Percentiles rank a stretch among this genome's conserved stretches.
Evolutionary conservation across 2,888 invertebrate species (phyloP).

Genomic region (Subacronicta megacephala): DNA sequence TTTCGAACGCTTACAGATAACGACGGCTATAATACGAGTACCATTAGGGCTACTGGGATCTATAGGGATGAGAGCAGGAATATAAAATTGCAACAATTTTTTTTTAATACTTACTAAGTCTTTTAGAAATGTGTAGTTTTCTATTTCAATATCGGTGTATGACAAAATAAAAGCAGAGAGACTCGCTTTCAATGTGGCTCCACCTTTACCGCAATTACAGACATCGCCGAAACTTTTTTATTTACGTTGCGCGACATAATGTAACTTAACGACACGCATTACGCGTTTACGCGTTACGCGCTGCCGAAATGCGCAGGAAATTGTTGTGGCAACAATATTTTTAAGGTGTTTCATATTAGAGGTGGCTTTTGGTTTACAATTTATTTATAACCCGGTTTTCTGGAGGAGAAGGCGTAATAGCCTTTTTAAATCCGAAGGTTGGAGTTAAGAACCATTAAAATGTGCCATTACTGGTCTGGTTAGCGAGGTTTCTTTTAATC

Average conservation of each 20-base stretch:
- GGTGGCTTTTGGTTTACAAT: constrained; percentile 26
- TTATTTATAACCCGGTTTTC: constrained; percentile 24
- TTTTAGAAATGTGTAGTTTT: neutral
- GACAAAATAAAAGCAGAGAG: too few species aligned
- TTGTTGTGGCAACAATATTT: constrained; percentile 16
- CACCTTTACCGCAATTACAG: constrained; percentile 48
- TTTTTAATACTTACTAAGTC: too few species aligned
- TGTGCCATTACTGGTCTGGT: too few species aligned
- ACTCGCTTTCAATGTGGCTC: constrained; percentile 8
- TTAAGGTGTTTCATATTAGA: constrained; percentile 25
- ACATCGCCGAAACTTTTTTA: constrained; percentile 53
- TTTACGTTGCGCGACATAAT: constrained; percentile 51
- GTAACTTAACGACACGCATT: constrained; percentile 44
- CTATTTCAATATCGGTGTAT: neutral
- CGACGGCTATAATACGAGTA: too few species aligned
- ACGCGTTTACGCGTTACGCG: constrained; percentile 45
- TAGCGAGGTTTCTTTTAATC: too few species aligned
- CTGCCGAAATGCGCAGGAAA: constrained; percentile 31
- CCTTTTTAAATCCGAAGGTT: too few species aligned
- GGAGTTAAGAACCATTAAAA: too few species aligned
- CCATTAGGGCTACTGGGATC: too few species aligned
- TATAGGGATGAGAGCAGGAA: too few species aligned
- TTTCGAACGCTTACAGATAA: too few species aligned
- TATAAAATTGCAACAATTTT: too few species aligned
- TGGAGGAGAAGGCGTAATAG: too few species aligned